These are phyloP conservation scores for Mus caroli DNA, from an alignment of 2,797 vertebrate species.

Conservation along the genomic window DNA sequence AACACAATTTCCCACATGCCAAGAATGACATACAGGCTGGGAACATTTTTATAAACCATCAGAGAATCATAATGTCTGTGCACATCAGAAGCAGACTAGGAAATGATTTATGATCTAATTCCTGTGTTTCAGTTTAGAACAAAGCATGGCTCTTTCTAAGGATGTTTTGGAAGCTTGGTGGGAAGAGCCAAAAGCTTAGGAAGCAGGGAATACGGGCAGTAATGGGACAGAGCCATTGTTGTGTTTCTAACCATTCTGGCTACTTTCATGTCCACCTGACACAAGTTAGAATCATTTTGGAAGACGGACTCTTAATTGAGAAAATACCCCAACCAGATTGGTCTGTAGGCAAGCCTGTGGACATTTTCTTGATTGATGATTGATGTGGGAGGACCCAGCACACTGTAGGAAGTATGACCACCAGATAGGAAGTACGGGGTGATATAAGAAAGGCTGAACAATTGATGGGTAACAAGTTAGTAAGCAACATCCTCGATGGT, in stretches of 20 bases:
- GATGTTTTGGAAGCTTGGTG: background rate
- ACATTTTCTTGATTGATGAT: background rate
- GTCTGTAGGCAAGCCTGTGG: background rate
- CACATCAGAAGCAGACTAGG: slow-evolving; percentile 9
- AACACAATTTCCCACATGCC: slow-evolving; percentile 25
- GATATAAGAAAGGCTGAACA: background rate
- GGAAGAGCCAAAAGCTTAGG: background rate
- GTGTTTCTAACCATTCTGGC: slow-evolving; percentile 29
- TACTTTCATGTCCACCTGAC: background rate
- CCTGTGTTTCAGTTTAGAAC: background rate
- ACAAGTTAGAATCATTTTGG: background rate
- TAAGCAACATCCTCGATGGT: background rate
- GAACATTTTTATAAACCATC: background rate
- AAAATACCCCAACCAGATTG: background rate
- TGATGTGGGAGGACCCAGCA: background rate
- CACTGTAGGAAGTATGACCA: too few relatives aligned
- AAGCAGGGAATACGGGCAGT: background rate
- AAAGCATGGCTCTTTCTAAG: background rate
- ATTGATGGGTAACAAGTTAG: background rate
- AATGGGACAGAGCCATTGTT: background rate
- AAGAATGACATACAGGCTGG: background rate
- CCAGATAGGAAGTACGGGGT: background rate
- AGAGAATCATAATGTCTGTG: slow-evolving; percentile 28
- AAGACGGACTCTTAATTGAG: background rate
- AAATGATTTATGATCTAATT: slow-evolving; percentile 57